phyloP scores from a whole-genome alignment of 2,113 vertebrate species.

The Telmatochromis sp. region DNA sequence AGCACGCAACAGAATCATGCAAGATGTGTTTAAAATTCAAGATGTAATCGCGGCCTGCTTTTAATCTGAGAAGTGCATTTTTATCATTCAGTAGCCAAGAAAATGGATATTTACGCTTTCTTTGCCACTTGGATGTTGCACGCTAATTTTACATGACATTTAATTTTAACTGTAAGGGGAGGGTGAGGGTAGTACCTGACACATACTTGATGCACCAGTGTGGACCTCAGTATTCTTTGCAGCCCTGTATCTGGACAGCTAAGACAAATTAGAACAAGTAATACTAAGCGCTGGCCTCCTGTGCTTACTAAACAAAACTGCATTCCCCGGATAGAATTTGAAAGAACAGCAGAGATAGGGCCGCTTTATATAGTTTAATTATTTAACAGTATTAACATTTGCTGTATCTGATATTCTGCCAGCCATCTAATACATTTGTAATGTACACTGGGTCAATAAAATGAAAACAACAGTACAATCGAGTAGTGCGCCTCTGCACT shows the following conservation, averaged over 20 bases:
- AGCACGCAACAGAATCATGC: slow-evolving; percentile 7
- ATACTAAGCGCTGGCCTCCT: background rate
- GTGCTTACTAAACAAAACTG: background rate
- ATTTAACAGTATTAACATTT: background rate
- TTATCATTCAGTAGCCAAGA: background rate
- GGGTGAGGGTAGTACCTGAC: background rate
- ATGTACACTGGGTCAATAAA: background rate
- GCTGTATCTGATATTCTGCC: background rate
- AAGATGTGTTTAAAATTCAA: background rate
- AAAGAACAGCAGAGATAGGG: background rate
- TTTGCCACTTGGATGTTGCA: background rate
- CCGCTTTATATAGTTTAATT: background rate
- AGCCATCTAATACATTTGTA: background rate
- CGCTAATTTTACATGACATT: background rate
- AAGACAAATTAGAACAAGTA: background rate
- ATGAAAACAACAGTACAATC: background rate
- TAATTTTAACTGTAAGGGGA: background rate
- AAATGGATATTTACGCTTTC: background rate
- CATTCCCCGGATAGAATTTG: background rate
- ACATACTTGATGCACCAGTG: background rate
- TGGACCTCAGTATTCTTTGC: background rate
- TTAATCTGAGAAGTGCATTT: background rate
- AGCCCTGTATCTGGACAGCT: background rate
- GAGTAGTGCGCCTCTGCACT: background rate
- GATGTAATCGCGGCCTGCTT: background rate